Evolutionary conservation across 2,888 invertebrate species (phyloP).

Genomic region (Tineola bisselliella): DNA sequence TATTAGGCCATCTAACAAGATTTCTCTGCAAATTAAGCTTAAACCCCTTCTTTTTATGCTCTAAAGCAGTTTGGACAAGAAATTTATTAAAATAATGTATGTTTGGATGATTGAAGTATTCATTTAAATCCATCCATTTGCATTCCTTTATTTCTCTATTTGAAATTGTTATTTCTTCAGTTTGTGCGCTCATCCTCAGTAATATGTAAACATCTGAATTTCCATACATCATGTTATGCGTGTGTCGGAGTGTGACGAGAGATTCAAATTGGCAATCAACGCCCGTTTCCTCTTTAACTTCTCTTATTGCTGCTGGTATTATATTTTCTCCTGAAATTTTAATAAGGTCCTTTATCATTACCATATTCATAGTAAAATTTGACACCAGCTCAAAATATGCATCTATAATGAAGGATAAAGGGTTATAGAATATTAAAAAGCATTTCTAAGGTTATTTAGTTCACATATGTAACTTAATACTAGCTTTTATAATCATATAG

Average conservation of each 20-base stretch:
- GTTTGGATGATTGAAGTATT: constrained; percentile 75
- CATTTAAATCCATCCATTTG: constrained; percentile 83
- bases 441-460: no score
- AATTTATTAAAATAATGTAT: constrained; percentile 77
- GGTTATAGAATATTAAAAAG: no score
- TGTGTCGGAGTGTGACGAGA: constrained; percentile 80
- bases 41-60: constrained; percentile 68
- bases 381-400: no score
- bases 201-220: constrained; percentile 90
- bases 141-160: constrained; percentile 79
- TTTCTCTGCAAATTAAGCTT: constrained; percentile 68
- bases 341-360: no score
- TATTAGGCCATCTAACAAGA: constrained; percentile 43
- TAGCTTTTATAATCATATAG: no score
- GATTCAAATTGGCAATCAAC: constrained; percentile 78
- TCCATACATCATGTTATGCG: constrained; percentile 78
- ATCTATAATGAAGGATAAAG: no score
- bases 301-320: constrained; percentile 80
- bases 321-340: constrained; percentile 79
- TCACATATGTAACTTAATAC: no score
- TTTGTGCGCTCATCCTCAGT: constrained; percentile 74
- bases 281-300: constrained; percentile 92
- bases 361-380: no score
- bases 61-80: constrained; percentile 71
- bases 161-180: constrained; percentile 72